Evolutionary conservation across 2,888 invertebrate genomes (phyloP), one percentile per base, ranked within the genome.

Genomic region (Scaptomyza reducta): DNA sequence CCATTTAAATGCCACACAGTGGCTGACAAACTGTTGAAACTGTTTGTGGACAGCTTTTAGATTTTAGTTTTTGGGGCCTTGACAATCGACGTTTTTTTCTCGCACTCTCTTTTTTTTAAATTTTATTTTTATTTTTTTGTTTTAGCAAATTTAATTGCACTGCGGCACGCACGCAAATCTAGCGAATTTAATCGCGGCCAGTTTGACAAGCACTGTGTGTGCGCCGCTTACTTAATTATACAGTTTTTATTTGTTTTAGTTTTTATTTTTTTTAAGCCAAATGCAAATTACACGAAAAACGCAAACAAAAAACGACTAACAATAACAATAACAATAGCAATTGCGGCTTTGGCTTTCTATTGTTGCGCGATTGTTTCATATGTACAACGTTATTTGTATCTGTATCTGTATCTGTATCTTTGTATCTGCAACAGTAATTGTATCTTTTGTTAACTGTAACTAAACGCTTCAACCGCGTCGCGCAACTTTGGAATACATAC

Each of bases 271-370:
- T 58, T 56, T 6, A 16, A 61, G 59, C 62, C 47, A 61, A 72
- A 82, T 79, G 85, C 72, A 79, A 81, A 85, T 82, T 65, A 71
- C 72, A 56, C 67, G 58, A 74, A 65, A 22, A 22, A 22, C 22
- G 22, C 22, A 68, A 65, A 54, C 60, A 54, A 45, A 45, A 14
- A 9, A 11, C 22, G 1, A 42, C 22, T 25, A 57, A 69, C 22
- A 58, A 55, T 51, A 60, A 56, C 47, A 67, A 49, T 38, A 53
- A 42, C 68, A 62, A 63, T 47, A 55, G 51, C 54, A 49, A 59
- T 46, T 61, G 49, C 50, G 41, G 40, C 53, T 61, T 61, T 64
- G 66, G 80, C 72, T 75, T 70, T 75, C 86, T 66, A 79, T 82
- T 80, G 86, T 73, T 81, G 59, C 51, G 35, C 66, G 46, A 54